These are phyloP conservation scores for Alloscopus bannaensis DNA, from an alignment of 2,888 invertebrate genomes.

Conservation along the genomic window DNA sequence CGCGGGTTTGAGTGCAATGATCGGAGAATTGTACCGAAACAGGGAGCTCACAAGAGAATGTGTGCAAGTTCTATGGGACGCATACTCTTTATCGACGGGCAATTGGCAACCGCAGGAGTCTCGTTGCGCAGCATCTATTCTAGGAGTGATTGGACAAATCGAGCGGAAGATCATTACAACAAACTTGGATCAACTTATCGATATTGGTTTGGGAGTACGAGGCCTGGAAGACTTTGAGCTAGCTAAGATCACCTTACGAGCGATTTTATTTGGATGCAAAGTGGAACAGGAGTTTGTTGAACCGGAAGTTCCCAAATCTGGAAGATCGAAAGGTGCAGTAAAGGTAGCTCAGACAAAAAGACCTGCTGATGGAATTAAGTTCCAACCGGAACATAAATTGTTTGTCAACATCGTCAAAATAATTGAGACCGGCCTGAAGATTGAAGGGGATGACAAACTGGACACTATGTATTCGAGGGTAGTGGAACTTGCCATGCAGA, in stretches of 20 bases:
- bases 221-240: slow-evolving; percentile 65
- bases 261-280: slow-evolving; percentile 66
- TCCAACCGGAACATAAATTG: slow-evolving; percentile 54
- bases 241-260: slow-evolving; percentile 67
- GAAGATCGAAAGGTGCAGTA: slow-evolving; percentile 30
- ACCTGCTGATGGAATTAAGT: slow-evolving; percentile 34
- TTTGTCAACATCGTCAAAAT: slow-evolving; percentile 62
- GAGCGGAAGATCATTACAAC: slow-evolving; percentile 60
- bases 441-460: slow-evolving; percentile 43
- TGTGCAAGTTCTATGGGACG: slow-evolving; percentile 68
- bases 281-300: slow-evolving; percentile 38
- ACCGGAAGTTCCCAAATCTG: slow-evolving; percentile 26
- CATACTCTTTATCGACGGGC: slow-evolving; percentile 55
- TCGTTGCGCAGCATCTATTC: slow-evolving; percentile 64
- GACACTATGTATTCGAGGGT: slow-evolving; percentile 62
- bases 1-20: slow-evolving; percentile 64
- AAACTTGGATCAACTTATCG: slow-evolving; percentile 65
- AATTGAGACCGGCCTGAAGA: slow-evolving; percentile 63
- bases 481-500: slow-evolving; percentile 65
- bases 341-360: background rate
- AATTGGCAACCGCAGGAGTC: slow-evolving; percentile 60
- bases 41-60: slow-evolving; percentile 42
- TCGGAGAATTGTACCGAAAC: slow-evolving; percentile 57
- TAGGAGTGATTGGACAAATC: slow-evolving; percentile 65
- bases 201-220: slow-evolving; percentile 62